Percentiles rank a stretch among this genome's conserved stretches.
Evolutionary conservation across 1,140 invertebrate species (phyloP).

Genomic region (Periplaneta americana): DNA sequence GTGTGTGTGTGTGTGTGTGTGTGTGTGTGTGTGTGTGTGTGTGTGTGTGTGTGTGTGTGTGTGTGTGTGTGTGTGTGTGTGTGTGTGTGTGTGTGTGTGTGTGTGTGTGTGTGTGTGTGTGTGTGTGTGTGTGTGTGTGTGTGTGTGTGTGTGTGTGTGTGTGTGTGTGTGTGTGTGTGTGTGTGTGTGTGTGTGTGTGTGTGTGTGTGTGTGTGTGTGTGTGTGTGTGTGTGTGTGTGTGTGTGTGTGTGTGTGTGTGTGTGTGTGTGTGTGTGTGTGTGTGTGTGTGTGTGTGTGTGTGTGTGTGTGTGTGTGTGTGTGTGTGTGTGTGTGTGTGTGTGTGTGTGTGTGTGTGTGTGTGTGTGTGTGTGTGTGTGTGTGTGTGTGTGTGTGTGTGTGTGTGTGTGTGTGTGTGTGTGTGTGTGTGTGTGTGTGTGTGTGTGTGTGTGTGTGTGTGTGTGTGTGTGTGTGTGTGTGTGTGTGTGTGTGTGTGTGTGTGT

Average conservation of each 20-base stretch:
- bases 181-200: slow-evolving; percentile 11
- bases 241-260: slow-evolving; percentile 11
- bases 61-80: no score
- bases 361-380: slow-evolving; percentile 17
- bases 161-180: no score
- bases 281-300: slow-evolving; percentile 11
- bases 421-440: slow-evolving; percentile 19
- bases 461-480: slow-evolving; percentile 25
- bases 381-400: slow-evolving; percentile 18
- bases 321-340: slow-evolving; percentile 18
- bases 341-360: slow-evolving; percentile 9
- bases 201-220: slow-evolving; percentile 11
- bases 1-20: no score
- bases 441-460: slow-evolving; percentile 17
- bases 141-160: no score
- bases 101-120: no score
- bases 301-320: slow-evolving; percentile 8
- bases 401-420: slow-evolving; percentile 20
- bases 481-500: slow-evolving; percentile 30
- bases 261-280: slow-evolving; percentile 11
- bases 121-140: no score
- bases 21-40: no score
- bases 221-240: slow-evolving; percentile 11
- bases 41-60: no score
- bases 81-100: no score